These are phyloP conservation scores for Malacoraja senta DNA, from an alignment of 2,797 vertebrate genomes.

Conservation along the genomic window DNA sequence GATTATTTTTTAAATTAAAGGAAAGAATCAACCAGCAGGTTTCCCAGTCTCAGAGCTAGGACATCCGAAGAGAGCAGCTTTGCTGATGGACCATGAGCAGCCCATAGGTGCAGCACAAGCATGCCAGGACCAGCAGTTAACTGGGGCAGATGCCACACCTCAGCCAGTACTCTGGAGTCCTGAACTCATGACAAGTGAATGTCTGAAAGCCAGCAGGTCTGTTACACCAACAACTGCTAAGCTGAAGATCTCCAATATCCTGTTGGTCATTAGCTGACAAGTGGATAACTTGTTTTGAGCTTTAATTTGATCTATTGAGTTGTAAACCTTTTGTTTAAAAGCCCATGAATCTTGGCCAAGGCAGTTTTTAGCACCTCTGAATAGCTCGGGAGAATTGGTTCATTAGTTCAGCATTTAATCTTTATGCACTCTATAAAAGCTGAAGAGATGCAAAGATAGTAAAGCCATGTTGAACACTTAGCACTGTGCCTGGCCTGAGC, in stretches of 20 bases:
- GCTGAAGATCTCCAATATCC: neutral
- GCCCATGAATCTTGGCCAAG: slow-evolving; percentile 17
- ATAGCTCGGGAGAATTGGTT: slow-evolving; percentile 3
- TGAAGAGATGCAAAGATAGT: neutral
- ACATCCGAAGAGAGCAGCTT: too few species aligned
- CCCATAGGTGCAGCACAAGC: too few species aligned
- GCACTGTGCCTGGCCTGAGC: neutral
- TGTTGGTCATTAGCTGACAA: neutral
- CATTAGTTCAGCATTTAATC: slow-evolving; percentile 22
- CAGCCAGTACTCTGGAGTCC: too few species aligned
- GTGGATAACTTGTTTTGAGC: neutral
- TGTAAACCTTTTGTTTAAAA: slow-evolving; percentile 10
- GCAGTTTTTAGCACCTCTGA: neutral
- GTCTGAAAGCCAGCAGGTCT: too few species aligned
- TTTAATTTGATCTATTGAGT: neutral
- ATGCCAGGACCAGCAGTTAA: too few species aligned
- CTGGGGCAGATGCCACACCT: too few species aligned
- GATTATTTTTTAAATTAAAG: too few species aligned
- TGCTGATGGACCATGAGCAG: too few species aligned
- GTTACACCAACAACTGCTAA: too few species aligned
- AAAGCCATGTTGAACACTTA: neutral
- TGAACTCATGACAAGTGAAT: too few species aligned
- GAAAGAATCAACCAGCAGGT: too few species aligned
- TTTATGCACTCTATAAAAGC: neutral
- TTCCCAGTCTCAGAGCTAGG: too few species aligned